Evolutionary conservation across 2,113 vertebrate genomes (phyloP).

Genomic region (Aptenodytes patagonicus): DNA sequence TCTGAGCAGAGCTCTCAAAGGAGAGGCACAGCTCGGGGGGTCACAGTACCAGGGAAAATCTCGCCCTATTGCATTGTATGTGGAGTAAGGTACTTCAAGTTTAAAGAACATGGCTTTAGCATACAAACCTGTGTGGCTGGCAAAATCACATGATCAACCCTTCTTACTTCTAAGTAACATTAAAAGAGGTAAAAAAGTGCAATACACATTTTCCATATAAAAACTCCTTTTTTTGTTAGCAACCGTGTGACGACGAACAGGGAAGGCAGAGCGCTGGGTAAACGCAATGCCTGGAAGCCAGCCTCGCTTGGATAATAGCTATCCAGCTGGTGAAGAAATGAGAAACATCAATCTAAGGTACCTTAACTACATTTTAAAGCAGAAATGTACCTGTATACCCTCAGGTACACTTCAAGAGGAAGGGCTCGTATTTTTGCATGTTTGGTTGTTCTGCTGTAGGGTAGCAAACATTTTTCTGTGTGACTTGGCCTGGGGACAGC

Average conservation of each 20-base stretch:
- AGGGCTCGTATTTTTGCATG: background rate
- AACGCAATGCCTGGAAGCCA: background rate
- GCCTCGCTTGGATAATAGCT: background rate
- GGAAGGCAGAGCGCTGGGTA: background rate
- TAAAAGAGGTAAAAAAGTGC: background rate
- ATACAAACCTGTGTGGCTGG: background rate
- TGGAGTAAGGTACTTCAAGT: background rate
- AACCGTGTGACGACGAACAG: fast-evolving
- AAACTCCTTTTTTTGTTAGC: background rate
- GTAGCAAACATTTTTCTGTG: background rate
- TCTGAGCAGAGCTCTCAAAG: background rate
- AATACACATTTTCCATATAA: background rate
- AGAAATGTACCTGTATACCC: background rate
- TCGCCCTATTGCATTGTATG: too few species aligned
- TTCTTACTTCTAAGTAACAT: background rate
- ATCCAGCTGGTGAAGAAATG: background rate
- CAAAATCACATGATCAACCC: background rate
- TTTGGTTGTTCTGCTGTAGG: background rate
- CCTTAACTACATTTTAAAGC: slow-evolving; percentile 13
- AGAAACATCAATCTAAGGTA: background rate
- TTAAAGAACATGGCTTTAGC: background rate
- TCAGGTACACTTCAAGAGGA: background rate
- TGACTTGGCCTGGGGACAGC: background rate
- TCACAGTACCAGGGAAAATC: background rate
- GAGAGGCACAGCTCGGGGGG: background rate